Base-by-base conservation (phyloP, 2,797 vertebrate species). In the Knipowitschia caucasica region DNA sequence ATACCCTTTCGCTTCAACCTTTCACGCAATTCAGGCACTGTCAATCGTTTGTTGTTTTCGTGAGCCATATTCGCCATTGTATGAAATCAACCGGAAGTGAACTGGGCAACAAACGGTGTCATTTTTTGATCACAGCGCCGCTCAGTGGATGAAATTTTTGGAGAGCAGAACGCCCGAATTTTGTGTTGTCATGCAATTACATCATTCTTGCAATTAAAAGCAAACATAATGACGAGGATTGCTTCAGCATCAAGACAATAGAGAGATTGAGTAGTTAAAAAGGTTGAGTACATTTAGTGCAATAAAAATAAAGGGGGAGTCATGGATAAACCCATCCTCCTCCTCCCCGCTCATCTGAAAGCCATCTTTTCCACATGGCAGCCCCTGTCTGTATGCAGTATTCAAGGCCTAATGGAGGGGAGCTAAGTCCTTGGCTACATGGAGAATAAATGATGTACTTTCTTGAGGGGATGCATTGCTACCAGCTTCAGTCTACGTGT, bases 391-490 rank as follows among this genome's bases (percentile, higher is more conserved):
- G 49, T 70, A 77, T 85, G 71, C 67, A 79, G 73, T 84, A 83
- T 81, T 80, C 73, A 84, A 67, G 71, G 74, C 71, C 79, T 89
- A 88, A 89, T 89, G 82, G 82, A 83, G 84, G 71, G 71, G 69
- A 87, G 80, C 67, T 85, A 83, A 85, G 65, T 83, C 83, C 67
- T 68, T 73, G 78, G 75, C 69, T 62, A 77, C 73, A 73, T 51
- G 72, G 63, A 58, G 61, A 62, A 86, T 80, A 89, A 57, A 67
- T 63, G 73, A 73, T 80, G 71, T 45, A 63, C 64, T 76, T 73
- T 71, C 61, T 76, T 50, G 46, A 53, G 57, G 56, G 68, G 67
- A 73, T 58, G 59, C 7, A 3, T 24, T 31, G 55, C 61, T 5
- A 2, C 42, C 39, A 42, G 43, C 46, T 21, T 21, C 26, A 12